Conservation (phyloP, 2,888 invertebrate species). For the Chloroclysta siterata region DNA sequence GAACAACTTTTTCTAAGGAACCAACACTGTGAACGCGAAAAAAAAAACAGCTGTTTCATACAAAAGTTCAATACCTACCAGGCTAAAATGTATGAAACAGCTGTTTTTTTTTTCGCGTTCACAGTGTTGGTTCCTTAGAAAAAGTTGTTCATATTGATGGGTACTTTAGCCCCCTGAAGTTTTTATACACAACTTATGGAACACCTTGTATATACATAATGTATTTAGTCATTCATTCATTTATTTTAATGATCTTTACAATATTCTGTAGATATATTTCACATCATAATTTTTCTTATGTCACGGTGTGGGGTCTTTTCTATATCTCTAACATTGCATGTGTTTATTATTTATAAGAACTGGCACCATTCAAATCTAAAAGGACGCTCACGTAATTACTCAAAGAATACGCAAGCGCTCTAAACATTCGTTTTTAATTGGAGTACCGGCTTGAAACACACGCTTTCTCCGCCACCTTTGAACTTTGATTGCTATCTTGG, state of each 20-base stretch:
- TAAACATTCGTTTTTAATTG: constrained; percentile 79
- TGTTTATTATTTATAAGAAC: constrained; percentile 3
- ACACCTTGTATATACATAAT: too few species aligned
- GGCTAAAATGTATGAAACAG: too few species aligned
- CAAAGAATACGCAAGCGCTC: constrained; percentile 61
- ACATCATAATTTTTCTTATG: not conserved
- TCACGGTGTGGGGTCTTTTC: constrained; percentile 47
- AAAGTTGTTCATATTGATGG: too few species aligned
- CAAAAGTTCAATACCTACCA: too few species aligned
- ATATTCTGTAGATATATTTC: constrained; percentile 10
- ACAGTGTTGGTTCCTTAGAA: too few species aligned
- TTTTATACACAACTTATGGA: too few species aligned
- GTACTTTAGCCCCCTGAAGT: too few species aligned
- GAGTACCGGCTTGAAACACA: constrained; percentile 71
- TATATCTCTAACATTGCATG: constrained; percentile 54
- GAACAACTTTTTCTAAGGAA: too few species aligned
- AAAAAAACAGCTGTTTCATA: too few species aligned
- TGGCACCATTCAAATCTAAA: constrained; percentile 54
- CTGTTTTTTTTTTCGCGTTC: too few species aligned
- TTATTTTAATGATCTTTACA: not conserved
- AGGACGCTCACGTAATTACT: constrained; percentile 64
- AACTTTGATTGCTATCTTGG: constrained; percentile 72
- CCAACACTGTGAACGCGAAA: too few species aligned
- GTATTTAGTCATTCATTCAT: not conserved
- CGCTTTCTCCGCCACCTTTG: constrained; percentile 66